Evolutionary conservation across 2,797 vertebrate species (phyloP).

Genomic region (Nannoperca australis): DNA sequence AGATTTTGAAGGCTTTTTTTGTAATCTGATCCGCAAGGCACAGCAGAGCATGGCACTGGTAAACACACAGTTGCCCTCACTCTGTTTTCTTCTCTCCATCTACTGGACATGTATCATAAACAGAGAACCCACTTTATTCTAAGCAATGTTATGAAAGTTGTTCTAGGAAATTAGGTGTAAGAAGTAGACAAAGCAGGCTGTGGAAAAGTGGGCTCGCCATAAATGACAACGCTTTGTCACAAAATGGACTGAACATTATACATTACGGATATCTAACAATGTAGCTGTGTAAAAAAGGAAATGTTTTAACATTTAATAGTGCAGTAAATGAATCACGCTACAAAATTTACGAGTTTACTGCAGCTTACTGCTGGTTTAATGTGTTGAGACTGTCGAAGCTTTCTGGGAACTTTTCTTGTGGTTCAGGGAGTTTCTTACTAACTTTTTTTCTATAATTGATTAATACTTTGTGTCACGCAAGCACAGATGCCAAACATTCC

Average conservation of each 20-base stretch:
- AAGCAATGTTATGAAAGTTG: too few relatives aligned
- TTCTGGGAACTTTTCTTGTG: neutral
- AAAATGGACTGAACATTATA: constrained; percentile 9
- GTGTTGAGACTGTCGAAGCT: neutral
- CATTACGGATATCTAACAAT: constrained; percentile 31
- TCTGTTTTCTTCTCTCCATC: neutral
- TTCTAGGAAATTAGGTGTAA: too few relatives aligned
- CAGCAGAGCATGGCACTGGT: neutral
- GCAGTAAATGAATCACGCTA: neutral
- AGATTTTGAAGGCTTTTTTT: neutral
- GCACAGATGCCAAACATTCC: neutral
- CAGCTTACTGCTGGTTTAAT: neutral
- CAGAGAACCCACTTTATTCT: neutral
- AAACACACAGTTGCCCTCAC: neutral
- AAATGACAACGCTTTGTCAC: constrained; percentile 1
- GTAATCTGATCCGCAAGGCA: neutral
- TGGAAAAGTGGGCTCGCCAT: too few relatives aligned
- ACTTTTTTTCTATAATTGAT: neutral
- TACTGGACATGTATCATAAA: neutral
- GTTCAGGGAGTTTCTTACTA: neutral
- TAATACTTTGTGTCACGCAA: neutral
- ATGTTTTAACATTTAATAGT: constrained; percentile 15
- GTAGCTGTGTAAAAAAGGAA: neutral
- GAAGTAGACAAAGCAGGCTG: too few relatives aligned
- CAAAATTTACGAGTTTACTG: constrained; percentile 3